phyloP scores from a whole-genome alignment of 2,888 invertebrate genomes.

The Hydropsyche betteni region DNA sequence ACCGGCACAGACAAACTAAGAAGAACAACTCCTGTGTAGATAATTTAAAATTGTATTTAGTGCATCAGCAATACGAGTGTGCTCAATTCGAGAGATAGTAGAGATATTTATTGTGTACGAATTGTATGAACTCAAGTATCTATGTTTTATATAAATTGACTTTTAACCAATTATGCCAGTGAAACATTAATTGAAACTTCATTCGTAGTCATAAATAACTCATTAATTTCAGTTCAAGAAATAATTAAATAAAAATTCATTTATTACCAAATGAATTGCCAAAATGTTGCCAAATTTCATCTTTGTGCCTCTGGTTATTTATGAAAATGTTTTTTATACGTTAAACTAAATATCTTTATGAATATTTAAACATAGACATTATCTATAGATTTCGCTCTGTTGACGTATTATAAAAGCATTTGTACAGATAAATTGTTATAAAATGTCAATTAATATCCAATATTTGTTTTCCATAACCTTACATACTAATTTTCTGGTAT shows the following conservation, averaged over 20 bases:
- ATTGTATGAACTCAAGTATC: background rate
- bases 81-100: constrained; percentile 29
- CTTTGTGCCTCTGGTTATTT: constrained; percentile 8
- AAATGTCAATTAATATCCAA: constrained; percentile 15
- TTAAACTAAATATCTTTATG: background rate
- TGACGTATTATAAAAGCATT: background rate
- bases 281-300: no score
- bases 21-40: constrained; percentile 50
- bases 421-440: background rate
- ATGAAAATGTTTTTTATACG: background rate
- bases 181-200: no score
- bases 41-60: background rate
- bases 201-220: no score
- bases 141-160: background rate
- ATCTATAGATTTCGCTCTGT: background rate
- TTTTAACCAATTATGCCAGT: background rate
- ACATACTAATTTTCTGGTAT: no score
- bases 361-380: no score
- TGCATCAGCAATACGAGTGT: constrained; percentile 8
- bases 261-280: no score
- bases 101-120: background rate
- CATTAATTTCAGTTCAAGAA: no score
- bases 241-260: no score
- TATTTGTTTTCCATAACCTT: background rate
- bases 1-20: constrained; percentile 45